Conservation (phyloP, 2,888 invertebrate species). For the Hedychridium roseum region DNA sequence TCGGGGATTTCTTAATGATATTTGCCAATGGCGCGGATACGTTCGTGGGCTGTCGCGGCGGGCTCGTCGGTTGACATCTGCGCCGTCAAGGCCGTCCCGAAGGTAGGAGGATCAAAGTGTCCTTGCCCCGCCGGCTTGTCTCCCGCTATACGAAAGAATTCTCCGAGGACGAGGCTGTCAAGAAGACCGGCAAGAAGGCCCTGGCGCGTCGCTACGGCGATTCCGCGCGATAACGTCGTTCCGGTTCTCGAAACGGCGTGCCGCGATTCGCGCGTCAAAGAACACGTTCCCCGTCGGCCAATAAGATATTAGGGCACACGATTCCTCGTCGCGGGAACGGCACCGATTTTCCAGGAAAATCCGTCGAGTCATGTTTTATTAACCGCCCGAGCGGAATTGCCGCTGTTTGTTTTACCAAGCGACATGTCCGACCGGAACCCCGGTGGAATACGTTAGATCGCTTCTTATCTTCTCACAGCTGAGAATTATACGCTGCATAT, state of each 20-base stretch:
- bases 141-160: constrained; percentile 20
- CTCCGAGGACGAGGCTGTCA: constrained; percentile 26
- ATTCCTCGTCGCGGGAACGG: too few species aligned
- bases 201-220: constrained; percentile 39
- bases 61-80: neutral
- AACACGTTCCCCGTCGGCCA: constrained; percentile 34
- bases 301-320: constrained; percentile 38
- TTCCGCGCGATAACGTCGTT: constrained; percentile 44
- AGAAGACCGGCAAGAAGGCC: constrained; percentile 32
- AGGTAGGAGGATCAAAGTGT: constrained; percentile 31
- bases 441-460: too few species aligned
- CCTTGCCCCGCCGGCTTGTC: constrained; percentile 28
- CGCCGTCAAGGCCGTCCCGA: constrained; percentile 18
- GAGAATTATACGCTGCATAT: too few species aligned
- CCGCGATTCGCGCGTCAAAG: constrained; percentile 33
- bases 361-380: too few species aligned
- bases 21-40: too few species aligned
- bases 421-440: too few species aligned
- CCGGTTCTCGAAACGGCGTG: constrained; percentile 42
- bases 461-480: too few species aligned
- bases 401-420: too few species aligned
- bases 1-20: too few species aligned
- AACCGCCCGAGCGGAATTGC: too few species aligned
- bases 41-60: too few species aligned
- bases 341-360: too few species aligned